Conservation (phyloP, 2,113 vertebrate genomes). For the Dicerorhinus sumatrensis region DNA sequence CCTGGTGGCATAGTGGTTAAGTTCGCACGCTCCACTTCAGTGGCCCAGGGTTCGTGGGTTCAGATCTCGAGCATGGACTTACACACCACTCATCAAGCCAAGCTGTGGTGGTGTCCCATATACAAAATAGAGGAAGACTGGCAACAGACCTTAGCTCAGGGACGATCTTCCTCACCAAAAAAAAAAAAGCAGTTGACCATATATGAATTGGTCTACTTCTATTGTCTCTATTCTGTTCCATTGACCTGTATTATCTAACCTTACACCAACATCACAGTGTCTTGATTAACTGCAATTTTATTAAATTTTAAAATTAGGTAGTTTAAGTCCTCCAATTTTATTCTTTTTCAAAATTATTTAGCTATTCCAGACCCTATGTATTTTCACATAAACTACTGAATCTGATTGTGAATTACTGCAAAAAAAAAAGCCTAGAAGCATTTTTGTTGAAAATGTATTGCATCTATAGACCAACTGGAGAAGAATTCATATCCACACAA, state of each 20-base stretch:
- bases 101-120: too few species aligned
- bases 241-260: neutral
- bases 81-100: too few species aligned
- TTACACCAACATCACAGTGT: neutral
- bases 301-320: constrained; percentile 2
- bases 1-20: too few species aligned
- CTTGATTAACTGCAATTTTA: neutral
- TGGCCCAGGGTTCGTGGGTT: too few species aligned
- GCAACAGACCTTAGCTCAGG: too few species aligned
- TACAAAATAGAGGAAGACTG: too few species aligned
- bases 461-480: neutral
- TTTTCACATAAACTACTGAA: neutral
- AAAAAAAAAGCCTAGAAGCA: neutral
- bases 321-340: neutral
- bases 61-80: too few species aligned
- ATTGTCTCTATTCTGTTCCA: neutral
- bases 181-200: neutral
- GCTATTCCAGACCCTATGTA: neutral
- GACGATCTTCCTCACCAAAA: too few species aligned
- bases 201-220: neutral
- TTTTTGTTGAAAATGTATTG: neutral
- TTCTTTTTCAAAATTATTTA: neutral
- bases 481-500: neutral
- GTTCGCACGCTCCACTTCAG: too few species aligned
- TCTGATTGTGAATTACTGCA: neutral